phyloP scores from a whole-genome alignment of 2,113 vertebrate species.

The Rhinopomastus cyanomelas region DNA sequence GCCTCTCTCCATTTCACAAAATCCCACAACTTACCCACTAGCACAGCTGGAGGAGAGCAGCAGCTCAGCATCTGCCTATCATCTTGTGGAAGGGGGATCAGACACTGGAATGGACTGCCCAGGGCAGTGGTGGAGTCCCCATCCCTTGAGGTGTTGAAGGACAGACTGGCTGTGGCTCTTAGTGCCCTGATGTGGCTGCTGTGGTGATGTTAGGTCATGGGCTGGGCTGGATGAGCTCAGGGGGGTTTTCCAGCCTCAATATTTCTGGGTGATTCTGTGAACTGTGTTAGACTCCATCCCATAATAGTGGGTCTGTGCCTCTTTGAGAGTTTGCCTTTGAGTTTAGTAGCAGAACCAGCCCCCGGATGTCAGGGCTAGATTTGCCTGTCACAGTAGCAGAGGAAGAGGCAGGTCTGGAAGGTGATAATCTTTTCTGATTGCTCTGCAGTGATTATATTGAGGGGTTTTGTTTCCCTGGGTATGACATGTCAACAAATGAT shows the following conservation, averaged over 20 bases:
- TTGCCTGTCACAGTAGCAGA: neutral
- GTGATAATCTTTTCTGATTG: neutral
- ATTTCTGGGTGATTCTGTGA: no score
- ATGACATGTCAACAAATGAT: neutral
- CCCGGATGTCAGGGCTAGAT: neutral
- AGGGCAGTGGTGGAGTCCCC: no score
- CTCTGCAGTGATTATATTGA: neutral
- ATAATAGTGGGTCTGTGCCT: neutral
- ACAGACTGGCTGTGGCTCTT: no score
- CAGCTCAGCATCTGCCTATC: neutral
- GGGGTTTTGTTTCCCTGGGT: neutral
- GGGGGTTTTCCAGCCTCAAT: no score
- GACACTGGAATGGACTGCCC: no score
- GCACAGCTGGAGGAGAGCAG: neutral
- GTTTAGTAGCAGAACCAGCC: neutral
- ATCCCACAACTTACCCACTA: no score
- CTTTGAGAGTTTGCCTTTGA: conserved; percentile 1
- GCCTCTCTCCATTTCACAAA: neutral
- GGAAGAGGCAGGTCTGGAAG: neutral
- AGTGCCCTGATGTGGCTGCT: no score
- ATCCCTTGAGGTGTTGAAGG: no score
- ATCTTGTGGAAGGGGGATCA: neutral
- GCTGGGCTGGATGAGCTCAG: no score
- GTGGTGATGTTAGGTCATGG: no score
- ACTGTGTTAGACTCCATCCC: neutral